A percentile compares a stretch with the other conserved stretches of the same genome.
These are phyloP conservation scores for Pungitius pungitius DNA, from an alignment of 2,113 vertebrate species.

Conservation along the genomic window DNA sequence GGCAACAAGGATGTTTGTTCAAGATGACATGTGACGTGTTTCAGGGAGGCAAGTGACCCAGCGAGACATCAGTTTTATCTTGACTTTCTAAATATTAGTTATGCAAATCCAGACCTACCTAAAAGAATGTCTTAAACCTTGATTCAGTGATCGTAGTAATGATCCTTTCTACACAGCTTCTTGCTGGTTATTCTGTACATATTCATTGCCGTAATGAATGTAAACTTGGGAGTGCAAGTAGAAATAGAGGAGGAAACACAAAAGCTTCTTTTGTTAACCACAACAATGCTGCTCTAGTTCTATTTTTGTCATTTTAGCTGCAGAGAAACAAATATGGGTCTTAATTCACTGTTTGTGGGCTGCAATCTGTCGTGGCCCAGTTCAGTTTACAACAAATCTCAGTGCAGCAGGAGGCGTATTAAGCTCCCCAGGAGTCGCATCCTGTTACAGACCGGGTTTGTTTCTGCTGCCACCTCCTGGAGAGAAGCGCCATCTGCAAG, in stretches of 20 bases:
- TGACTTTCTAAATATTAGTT: neutral
- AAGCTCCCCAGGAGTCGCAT: constrained; percentile 56
- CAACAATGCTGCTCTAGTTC: neutral
- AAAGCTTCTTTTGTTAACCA: neutral
- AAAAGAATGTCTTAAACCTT: neutral
- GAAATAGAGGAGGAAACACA: neutral
- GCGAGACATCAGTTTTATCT: constrained; percentile 4
- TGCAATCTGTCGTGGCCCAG: constrained; percentile 50
- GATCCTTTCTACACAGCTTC: neutral
- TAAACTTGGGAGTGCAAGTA: neutral
- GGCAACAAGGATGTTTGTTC: constrained; percentile 54
- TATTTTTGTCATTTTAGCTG: neutral
- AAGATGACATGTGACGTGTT: neutral
- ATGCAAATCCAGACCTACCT: neutral
- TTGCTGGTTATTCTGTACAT: neutral
- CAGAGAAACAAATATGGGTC: neutral
- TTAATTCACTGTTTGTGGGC: neutral
- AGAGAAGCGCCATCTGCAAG: constrained; percentile 29
- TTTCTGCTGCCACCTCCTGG: constrained; percentile 66
- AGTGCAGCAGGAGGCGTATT: constrained; percentile 43
- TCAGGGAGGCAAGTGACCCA: neutral
- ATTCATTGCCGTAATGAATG: neutral
- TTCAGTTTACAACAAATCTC: constrained; percentile 56
- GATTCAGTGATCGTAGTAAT: neutral
- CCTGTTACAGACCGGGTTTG: constrained; percentile 30